Evolutionary conservation across 30 jellyfish, hydroid and myxozoan genomes (phyloP).

Genomic region (Thelohanellus kitauei): DNA sequence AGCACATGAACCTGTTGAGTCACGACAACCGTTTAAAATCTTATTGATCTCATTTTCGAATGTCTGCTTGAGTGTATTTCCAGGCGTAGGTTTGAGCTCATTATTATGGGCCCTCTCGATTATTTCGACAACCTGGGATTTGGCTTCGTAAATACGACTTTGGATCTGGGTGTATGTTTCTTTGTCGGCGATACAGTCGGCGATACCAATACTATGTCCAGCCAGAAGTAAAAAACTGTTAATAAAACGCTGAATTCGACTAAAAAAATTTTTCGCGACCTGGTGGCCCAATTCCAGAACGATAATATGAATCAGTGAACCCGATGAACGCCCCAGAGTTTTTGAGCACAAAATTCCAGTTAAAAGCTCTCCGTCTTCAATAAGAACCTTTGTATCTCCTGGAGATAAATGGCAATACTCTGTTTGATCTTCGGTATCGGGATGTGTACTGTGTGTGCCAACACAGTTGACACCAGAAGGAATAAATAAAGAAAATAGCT

Average conservation of each 20-base stretch:
- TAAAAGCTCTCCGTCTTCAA: slow-evolving; percentile 57
- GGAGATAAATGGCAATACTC: slow-evolving; percentile 63
- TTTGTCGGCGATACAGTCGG: slow-evolving; percentile 86
- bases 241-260: slow-evolving; percentile 51
- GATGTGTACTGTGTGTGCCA: slow-evolving; percentile 84
- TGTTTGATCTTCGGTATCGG: slow-evolving; percentile 74
- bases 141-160: slow-evolving; percentile 34
- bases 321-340: slow-evolving; percentile 77
- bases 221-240: slow-evolving; percentile 46
- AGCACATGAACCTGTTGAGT: slow-evolving; percentile 91
- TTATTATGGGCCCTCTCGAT: slow-evolving; percentile 79
- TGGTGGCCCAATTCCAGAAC: slow-evolving; percentile 69
- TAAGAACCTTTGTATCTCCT: slow-evolving; percentile 81
- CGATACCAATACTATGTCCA: slow-evolving; percentile 96
- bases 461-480: slow-evolving; percentile 54
- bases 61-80: slow-evolving; percentile 76
- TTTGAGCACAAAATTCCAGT: slow-evolving; percentile 69
- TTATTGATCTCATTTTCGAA: slow-evolving; percentile 83
- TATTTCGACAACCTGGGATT: slow-evolving; percentile 71
- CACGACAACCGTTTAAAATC: slow-evolving; percentile 87
- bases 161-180: slow-evolving; percentile 73
- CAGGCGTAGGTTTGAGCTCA: slow-evolving; percentile 94
- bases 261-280: slow-evolving; percentile 47
- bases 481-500: slow-evolving; percentile 43
- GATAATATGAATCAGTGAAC: slow-evolving; percentile 60